phyloP scores from a whole-genome alignment of 1,140 invertebrate species.

The Drosophila repleta region DNA sequence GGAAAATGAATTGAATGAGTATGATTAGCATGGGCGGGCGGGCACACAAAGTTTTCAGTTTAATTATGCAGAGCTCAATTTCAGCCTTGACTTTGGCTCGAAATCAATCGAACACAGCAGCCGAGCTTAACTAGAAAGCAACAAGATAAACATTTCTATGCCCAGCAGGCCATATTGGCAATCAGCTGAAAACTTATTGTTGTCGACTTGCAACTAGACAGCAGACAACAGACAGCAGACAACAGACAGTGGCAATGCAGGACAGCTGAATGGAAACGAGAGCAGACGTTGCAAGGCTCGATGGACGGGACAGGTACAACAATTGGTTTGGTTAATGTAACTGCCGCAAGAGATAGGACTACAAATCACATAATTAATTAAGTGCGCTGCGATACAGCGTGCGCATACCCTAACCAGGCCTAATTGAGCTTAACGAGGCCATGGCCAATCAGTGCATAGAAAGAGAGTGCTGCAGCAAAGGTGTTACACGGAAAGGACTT shows the following conservation, averaged over 20 bases:
- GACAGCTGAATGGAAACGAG: not conserved
- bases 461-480: not conserved
- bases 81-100: slow-evolving; percentile 9
- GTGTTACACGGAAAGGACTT: too few relatives aligned
- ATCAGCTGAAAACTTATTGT: slow-evolving; percentile 16
- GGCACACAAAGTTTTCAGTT: slow-evolving; percentile 7
- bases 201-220: slow-evolving; percentile 5
- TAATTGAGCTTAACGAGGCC: too few relatives aligned
- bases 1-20: not conserved
- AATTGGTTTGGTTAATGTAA: slow-evolving; percentile 10
- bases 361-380: slow-evolving; percentile 72
- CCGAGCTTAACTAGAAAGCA: slow-evolving; percentile 1
- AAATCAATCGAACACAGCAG: slow-evolving; percentile 2
- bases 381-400: slow-evolving; percentile 56
- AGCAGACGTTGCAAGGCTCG: too few relatives aligned
- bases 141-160: slow-evolving; percentile 21
- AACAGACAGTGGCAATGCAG: not conserved
- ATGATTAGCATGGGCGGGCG: not conserved
- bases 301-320: not conserved
- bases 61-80: slow-evolving; percentile 4
- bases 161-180: slow-evolving; percentile 7
- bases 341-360: slow-evolving; percentile 8
- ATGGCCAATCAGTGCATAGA: too few relatives aligned
- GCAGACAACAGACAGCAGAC: too few relatives aligned
- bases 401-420: not conserved